Base-by-base conservation (phyloP, 1,140 invertebrate species). In the Idris sp. region DNA sequence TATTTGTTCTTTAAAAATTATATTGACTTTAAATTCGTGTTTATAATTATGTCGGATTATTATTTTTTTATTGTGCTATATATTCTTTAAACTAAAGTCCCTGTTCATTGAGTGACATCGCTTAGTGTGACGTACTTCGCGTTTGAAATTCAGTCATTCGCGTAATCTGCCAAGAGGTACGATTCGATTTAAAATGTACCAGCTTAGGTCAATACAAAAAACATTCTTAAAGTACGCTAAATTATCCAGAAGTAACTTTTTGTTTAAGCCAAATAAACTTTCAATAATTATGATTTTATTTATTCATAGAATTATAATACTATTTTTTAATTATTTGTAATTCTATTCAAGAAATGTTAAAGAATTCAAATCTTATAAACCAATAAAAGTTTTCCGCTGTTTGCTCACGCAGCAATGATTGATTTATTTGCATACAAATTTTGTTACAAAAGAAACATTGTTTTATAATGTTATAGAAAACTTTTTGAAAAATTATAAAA, bases 91-190 rank as follows among this genome's bases (percentile, higher is more conserved):
- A 31, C 46, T 35, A 49, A 43, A 43, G 56, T 36, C 46, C 44
- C 51, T 62, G 28, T 48, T 38, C 53, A 41, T 43, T 35, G 48
- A 19, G 46, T 53, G 38, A 64, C 48, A 43, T 53, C 48, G 53
- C 59, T 35, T 43, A 53, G 48, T 44, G 48, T 64, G 59, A 64
- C 59, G 48, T 64, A 51, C 64, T 44, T 25, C 9, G 31, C 33
- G 18, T 49, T 51, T 43, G 18, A 58, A 68, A 68, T 33, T 26
- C 43, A 51, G 51, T 68, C 64, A 68, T 8, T 51, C 64, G 64
- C 58, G 51, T 68, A 68, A 68, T 67, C 43, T 9, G n/a, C 40
- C 62, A 67, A 48, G 33, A 44, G 48, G 10, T 36, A 56, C 41
- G 46, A 31, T 67, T 67, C 51, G 36, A 28, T 11, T 67, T 67